Conservation (phyloP, 1,140 invertebrate species). For the Eupristina koningsbergeri region DNA sequence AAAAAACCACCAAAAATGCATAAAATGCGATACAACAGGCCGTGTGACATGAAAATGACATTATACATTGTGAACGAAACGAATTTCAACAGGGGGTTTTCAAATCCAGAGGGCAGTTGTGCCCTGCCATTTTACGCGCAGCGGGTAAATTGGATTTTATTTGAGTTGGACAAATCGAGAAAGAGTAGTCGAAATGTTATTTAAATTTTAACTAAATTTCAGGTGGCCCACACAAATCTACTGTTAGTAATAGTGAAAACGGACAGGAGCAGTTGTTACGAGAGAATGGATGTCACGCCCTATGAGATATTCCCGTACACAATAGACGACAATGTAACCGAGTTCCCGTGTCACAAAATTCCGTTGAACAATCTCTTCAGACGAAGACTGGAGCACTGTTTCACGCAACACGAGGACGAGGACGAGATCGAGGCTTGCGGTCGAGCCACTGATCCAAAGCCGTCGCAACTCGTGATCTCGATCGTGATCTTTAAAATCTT, state of each 20-base stretch:
- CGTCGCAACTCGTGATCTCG: constrained; percentile 54
- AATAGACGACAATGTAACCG: constrained; percentile 61
- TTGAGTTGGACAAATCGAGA: no score
- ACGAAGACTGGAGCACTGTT: constrained; percentile 81
- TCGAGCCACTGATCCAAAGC: constrained; percentile 52
- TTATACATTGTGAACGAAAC: constrained; percentile 80
- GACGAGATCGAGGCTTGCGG: constrained; percentile 74
- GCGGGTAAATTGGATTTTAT: constrained; percentile 61
- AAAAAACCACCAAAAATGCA: constrained; percentile 50
- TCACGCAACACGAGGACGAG: constrained; percentile 80
- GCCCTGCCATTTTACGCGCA: constrained; percentile 65
- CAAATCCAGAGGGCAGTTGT: constrained; percentile 57
- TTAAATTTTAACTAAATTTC: constrained; percentile 23
- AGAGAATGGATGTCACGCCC: constrained; percentile 61
- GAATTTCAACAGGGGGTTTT: constrained; percentile 60
- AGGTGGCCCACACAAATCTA: constrained; percentile 86
- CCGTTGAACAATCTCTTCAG: constrained; percentile 79
- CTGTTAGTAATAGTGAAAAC: constrained; percentile 83
- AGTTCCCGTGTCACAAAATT: constrained; percentile 82
- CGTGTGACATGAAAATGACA: constrained; percentile 79
- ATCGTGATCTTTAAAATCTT: constrained; percentile 25
- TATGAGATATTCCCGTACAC: constrained; percentile 65
- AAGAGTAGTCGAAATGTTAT: not conserved
- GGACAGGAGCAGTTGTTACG: constrained; percentile 66
- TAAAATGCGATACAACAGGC: constrained; percentile 64